Conservation (phyloP, 2,797 vertebrate genomes). For the Morus bassanus region DNA sequence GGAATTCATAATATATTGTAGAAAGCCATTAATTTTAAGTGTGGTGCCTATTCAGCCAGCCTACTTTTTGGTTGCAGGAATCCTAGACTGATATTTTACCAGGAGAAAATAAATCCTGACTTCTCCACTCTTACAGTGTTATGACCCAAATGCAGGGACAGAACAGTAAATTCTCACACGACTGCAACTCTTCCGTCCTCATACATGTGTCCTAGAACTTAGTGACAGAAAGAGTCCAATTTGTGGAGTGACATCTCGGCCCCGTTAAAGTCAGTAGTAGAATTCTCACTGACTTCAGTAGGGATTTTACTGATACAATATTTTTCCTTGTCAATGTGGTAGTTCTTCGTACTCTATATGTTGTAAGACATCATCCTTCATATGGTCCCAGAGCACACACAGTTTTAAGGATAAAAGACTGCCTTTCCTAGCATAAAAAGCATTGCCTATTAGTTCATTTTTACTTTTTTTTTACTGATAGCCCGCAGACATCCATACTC, state of each 20-base stretch:
- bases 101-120: neutral
- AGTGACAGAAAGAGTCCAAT: neutral
- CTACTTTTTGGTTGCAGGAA: neutral
- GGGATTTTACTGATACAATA: neutral
- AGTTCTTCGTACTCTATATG: neutral
- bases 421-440: neutral
- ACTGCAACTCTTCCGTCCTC: neutral
- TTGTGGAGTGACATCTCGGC: neutral
- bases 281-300: neutral
- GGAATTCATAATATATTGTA: neutral
- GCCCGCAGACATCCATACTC: neutral
- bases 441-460: neutral
- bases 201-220: accelerated
- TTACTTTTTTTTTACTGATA: neutral
- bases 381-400: neutral
- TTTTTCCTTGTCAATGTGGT: neutral
- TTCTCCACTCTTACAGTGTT: neutral
- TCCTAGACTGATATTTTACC: conserved; percentile 1
- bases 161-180: neutral
- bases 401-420: neutral
- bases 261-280: neutral
- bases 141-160: neutral
- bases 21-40: neutral
- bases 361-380: accelerated
- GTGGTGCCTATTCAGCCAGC: neutral